Conservation (phyloP, 2,797 vertebrate genomes). For the Lutjanus argentimaculatus region DNA sequence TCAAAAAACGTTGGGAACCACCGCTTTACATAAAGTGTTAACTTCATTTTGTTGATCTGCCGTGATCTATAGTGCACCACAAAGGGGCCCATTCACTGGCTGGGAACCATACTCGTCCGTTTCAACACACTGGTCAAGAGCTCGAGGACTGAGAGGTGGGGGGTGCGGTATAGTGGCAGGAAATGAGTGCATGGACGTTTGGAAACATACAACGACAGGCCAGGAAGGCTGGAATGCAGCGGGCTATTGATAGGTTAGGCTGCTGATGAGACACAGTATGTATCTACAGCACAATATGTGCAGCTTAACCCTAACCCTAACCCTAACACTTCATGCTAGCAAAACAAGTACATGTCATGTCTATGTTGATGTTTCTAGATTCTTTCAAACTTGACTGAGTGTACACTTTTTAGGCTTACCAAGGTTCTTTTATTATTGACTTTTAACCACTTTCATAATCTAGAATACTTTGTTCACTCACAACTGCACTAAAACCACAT, state of each 20-base stretch:
- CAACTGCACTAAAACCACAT: neutral
- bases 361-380: neutral
- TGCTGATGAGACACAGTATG: constrained; percentile 17
- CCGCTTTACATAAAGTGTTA: constrained; percentile 17
- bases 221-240: constrained; percentile 50
- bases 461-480: constrained; percentile 3
- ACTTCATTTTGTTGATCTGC: constrained; percentile 42
- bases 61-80: constrained; percentile 60
- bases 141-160: constrained; percentile 16
- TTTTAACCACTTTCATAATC: neutral
- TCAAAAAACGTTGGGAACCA: neutral
- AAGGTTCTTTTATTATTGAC: neutral
- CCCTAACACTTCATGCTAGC: neutral
- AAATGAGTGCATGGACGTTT: constrained; percentile 71
- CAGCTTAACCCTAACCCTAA: too few species aligned
- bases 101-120: constrained; percentile 64
- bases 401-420: neutral
- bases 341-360: constrained; percentile 2
- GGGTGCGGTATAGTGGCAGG: constrained; percentile 61
- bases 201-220: constrained; percentile 60
- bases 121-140: constrained; percentile 70
- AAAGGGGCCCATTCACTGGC: constrained; percentile 80
- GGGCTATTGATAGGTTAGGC: constrained; percentile 47
- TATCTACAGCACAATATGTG: neutral
- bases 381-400: neutral